Evolutionary conservation across 2,797 vertebrate genomes (phyloP).

Genomic region (Gymnocypris eckloni): DNA sequence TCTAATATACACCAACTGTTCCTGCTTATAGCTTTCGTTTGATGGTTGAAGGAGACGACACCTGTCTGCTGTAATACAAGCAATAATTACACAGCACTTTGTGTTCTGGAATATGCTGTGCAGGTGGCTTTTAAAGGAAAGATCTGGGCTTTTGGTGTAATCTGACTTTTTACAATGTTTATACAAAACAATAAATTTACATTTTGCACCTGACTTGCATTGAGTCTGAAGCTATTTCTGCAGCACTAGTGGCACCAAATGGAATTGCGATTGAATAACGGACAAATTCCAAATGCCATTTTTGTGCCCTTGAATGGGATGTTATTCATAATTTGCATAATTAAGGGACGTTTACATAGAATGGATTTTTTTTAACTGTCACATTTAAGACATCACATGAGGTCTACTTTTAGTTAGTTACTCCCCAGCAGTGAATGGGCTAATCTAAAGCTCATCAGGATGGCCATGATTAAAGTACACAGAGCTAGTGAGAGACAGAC

Average conservation of each 20-base stretch:
- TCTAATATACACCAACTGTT: conserved; percentile 52
- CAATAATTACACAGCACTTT: conserved; percentile 38
- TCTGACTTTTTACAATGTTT: background rate
- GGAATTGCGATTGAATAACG: background rate
- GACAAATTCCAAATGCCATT: background rate
- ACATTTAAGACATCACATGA: no score
- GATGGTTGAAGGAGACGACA: conserved; percentile 45
- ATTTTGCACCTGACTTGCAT: background rate
- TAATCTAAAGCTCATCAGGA: conserved; percentile 18
- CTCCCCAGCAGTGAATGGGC: background rate
- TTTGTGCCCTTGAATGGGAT: background rate
- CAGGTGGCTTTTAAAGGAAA: conserved; percentile 21
- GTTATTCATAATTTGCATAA: background rate
- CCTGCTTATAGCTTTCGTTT: conserved; percentile 31
- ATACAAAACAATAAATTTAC: background rate
- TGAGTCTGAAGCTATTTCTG: background rate
- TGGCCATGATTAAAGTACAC: background rate
- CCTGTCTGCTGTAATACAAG: conserved; percentile 39
- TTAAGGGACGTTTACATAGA: background rate
- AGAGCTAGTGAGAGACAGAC: background rate
- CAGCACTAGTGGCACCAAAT: background rate
- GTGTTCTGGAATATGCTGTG: conserved; percentile 17
- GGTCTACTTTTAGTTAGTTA: conserved; percentile 17
- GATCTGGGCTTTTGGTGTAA: conserved; percentile 1
- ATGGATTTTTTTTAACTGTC: background rate